These are phyloP conservation scores for Aradophagus sp. DNA, from an alignment of 1,140 invertebrate genomes.

Conservation along the genomic window DNA sequence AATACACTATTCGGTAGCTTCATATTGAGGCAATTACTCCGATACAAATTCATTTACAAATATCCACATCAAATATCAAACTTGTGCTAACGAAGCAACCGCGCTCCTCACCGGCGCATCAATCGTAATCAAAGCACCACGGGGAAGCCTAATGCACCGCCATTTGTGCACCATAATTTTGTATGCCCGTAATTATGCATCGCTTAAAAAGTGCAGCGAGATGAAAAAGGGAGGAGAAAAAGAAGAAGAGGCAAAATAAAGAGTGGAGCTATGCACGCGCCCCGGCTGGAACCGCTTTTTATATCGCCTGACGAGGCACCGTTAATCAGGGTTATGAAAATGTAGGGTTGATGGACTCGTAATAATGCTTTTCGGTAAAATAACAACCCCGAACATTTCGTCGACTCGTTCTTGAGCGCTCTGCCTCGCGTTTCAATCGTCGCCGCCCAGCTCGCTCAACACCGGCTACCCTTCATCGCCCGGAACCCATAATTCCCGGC, in stretches of 20 bases:
- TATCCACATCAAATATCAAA: conserved; percentile 18
- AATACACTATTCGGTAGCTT: conserved; percentile 3
- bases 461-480: conserved; percentile 39
- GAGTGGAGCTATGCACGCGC: conserved; percentile 27
- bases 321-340: conserved; percentile 54
- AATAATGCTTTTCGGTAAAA: conserved; percentile 64
- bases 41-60: conserved; percentile 21
- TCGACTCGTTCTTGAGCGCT: conserved; percentile 36
- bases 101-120: conserved; percentile 3
- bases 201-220: conserved; percentile 14
- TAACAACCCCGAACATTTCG: conserved; percentile 62
- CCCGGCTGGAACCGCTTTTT: conserved; percentile 19
- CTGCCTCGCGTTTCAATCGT: conserved; percentile 35
- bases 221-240: conserved; percentile 14
- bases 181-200: conserved; percentile 18
- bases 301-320: conserved; percentile 28
- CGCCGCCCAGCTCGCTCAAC: conserved; percentile 38
- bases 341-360: conserved; percentile 42
- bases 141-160: neutral
- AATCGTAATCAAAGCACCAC: conserved; percentile 6
- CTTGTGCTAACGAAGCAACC: conserved; percentile 21
- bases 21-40: conserved; percentile 9
- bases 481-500: conserved; percentile 49
- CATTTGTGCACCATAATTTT: conserved; percentile 16
- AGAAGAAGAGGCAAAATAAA: too few relatives aligned